These are phyloP conservation scores for Rhynchotus rufescens DNA, from an alignment of 2,797 vertebrate species.

Conservation along the genomic window DNA sequence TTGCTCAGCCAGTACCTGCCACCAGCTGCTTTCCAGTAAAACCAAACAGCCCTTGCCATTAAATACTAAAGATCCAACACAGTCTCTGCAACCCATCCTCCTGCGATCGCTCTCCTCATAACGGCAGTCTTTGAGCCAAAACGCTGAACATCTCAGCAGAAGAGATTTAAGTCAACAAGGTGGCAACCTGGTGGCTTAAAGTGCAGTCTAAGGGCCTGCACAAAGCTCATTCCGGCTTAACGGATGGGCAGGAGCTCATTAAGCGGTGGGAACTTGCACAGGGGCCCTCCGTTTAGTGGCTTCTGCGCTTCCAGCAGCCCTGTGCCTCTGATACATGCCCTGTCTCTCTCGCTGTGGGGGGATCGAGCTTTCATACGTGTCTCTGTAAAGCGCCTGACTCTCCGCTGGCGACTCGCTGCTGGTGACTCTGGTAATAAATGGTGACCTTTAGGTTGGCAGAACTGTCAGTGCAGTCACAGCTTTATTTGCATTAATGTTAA, in stretches of 20 bases:
- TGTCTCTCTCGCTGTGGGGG: neutral
- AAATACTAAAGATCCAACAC: fast-evolving
- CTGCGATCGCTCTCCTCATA: neutral
- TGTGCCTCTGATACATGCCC: neutral
- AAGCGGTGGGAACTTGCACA: neutral
- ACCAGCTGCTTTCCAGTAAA: neutral
- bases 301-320: neutral
- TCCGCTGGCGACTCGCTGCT: neutral
- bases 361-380: neutral
- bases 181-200: neutral
- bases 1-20: neutral
- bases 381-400: neutral
- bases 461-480: neutral
- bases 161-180: neutral
- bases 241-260: neutral
- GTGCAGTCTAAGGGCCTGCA: neutral
- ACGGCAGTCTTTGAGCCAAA: neutral
- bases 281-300: neutral
- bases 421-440: neutral
- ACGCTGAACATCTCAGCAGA: neutral
- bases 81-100: fast-evolving
- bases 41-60: fast-evolving
- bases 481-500: conserved; percentile 19
- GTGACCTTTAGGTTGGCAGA: neutral
- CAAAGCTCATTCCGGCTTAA: neutral